Conservation (phyloP, 2,113 vertebrate species). For the Megaptera novaeangliae region DNA sequence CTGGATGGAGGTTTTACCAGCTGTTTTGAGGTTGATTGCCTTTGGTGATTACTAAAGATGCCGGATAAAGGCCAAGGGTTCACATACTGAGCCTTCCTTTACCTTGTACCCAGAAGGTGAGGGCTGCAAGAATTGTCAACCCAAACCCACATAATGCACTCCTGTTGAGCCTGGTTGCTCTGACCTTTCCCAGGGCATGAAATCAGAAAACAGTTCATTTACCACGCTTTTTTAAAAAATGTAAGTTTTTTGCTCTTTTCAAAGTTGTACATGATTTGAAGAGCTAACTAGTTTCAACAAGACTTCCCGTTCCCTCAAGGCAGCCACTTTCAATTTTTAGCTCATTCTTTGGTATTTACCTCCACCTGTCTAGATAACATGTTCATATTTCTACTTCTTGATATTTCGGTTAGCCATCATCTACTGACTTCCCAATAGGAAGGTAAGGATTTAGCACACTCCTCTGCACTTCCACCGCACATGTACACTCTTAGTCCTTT, state of each 20-base stretch:
- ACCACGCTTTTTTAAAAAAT: background rate
- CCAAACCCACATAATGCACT: background rate
- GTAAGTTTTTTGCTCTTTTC: background rate
- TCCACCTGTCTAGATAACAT: background rate
- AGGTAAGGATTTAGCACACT: background rate
- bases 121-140: background rate
- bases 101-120: background rate
- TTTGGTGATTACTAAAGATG: background rate
- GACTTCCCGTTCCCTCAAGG: background rate
- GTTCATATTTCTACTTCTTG: background rate
- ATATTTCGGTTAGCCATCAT: background rate
- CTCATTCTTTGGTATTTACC: background rate
- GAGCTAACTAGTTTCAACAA: background rate
- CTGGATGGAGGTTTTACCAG: background rate
- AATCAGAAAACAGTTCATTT: background rate
- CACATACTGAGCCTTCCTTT: background rate
- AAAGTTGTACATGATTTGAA: slow-evolving; percentile 2
- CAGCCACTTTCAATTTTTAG: background rate
- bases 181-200: background rate
- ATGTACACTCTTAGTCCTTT: background rate
- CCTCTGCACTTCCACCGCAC: background rate
- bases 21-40: background rate
- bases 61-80: background rate
- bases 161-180: background rate
- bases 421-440: background rate